Evolutionary conservation across 1,140 invertebrate genomes (phyloP), one percentile per base, ranked within the genome.

Genomic region (Eupristina koningsbergeri): DNA sequence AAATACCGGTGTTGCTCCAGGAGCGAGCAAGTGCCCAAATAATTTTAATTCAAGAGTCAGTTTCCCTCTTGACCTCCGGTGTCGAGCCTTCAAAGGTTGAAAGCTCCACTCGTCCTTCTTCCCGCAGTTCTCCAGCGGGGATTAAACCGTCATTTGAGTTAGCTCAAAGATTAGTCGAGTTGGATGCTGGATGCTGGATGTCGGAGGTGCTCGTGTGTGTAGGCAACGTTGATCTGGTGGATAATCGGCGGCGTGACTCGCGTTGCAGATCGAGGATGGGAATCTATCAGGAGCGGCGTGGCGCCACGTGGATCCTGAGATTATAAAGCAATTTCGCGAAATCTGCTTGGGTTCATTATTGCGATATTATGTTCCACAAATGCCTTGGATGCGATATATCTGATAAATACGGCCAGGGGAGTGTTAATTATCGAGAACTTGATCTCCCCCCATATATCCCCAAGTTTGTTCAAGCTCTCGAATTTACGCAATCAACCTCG

Each of bases 101-200:
- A 50, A 69, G 81, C 29, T 50, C 5, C 29, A 31, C 53, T 58
- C 22, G 22, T 22, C 17, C 36, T 34, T 29, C 34, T 39, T 50
- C 0, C 17, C 3, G 39, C 74, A 50, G 26, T 13, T 58, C 67
- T 7, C 31, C 39, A 47, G 13, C 22, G 41, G 34, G 81, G 81
- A 83, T 83, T 83, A 83, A 77, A 83, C 45, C 63, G 34, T 77
- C 81, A 45, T 31, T 45, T 58, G 63, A 83, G 81, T 83, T 77
- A 80, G 69, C 78, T 83, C 34, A 58, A 85, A 85, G 84, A 85
- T 85, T 85, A 83, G 80, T 69, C 41, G 80, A 85, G 53, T 85
- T 85, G 80, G 71, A 71, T 78, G 36, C 29, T 29, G 45, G n/a
- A n/a, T 11, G 41, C 41, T 45, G 41, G 41, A 11, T 45, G 41